Conservation (phyloP, 2,797 vertebrate genomes). For the Tragelaphus eurycerus region DNA sequence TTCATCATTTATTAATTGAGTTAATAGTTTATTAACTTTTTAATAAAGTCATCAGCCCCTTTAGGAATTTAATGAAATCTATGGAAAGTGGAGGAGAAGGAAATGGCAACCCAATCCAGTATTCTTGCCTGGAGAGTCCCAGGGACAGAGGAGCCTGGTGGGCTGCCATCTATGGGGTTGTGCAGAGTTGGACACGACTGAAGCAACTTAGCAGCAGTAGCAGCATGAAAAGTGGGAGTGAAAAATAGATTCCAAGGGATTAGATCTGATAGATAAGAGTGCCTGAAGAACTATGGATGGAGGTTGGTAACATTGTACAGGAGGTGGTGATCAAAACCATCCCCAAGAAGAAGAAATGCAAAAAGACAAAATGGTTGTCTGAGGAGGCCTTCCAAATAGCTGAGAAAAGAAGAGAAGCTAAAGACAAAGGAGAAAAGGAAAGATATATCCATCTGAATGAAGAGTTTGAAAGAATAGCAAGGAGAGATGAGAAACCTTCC, state of each 20-base stretch:
- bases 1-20: background rate
- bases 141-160: background rate
- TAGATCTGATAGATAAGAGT: background rate
- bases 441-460: background rate
- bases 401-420: background rate
- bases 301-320: background rate
- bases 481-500: background rate
- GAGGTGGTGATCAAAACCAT: background rate
- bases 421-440: background rate
- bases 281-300: background rate
- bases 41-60: background rate
- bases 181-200: background rate
- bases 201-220: background rate
- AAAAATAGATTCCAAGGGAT: background rate
- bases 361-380: background rate
- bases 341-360: background rate
- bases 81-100: background rate
- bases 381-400: background rate
- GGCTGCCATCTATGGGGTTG: background rate
- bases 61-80: slow-evolving; percentile 24
- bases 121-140: background rate
- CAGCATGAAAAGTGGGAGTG: background rate
- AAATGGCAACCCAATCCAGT: background rate
- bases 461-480: background rate
- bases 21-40: slow-evolving; percentile 39